Base-by-base conservation (phyloP, 2,113 vertebrate genomes). In the Carollia perspicillata region DNA sequence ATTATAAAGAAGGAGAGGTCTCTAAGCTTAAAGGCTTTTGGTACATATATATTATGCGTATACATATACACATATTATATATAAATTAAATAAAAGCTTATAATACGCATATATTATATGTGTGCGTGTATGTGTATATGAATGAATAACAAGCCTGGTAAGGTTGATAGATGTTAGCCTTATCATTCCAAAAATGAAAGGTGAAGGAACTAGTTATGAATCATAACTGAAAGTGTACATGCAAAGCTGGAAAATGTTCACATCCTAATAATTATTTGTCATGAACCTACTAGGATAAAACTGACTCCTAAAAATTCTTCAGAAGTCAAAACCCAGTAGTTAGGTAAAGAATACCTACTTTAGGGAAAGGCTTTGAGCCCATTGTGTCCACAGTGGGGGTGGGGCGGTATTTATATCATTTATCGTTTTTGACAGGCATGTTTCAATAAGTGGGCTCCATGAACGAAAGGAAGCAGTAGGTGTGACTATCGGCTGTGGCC, bases 201-300 rank as follows among this genome's bases (percentile, higher is more conserved):
- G 6, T 40, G 8, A 92, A 28, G 42, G 37, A 80, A 87, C 80
- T 35, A 42, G 23, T 60, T 94, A 22, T 17, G 8, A 77, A 23
- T 85, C 14, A 60, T 83, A 96, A 60, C 1, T 60, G 20, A 63
- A 69, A 86, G 40, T 37, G 8, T 65, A 17, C 88, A 74, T 69
- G 84, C 30, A 79, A 68, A 65, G 1, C 26, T 83, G 12, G 28
- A 58, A 16, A 33, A 33, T 68, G 94, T 91, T 93, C 14, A 60
- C 58, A n/a, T n/a, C 5, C 26, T 84, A 79, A 60, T 65, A 58
- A 4, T 49, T 89, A 37, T 74, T 77, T 93, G 42, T 44, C 55
- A 84, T 65, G 18, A 96, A 95, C 69, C 55, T 35, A 44, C 17
- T 75, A 51, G n/a, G 78, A 72, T 88, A 77, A 88, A 95, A 74